phyloP scores from a whole-genome alignment of 1,140 invertebrate species.

The Drosophila seguyi region DNA sequence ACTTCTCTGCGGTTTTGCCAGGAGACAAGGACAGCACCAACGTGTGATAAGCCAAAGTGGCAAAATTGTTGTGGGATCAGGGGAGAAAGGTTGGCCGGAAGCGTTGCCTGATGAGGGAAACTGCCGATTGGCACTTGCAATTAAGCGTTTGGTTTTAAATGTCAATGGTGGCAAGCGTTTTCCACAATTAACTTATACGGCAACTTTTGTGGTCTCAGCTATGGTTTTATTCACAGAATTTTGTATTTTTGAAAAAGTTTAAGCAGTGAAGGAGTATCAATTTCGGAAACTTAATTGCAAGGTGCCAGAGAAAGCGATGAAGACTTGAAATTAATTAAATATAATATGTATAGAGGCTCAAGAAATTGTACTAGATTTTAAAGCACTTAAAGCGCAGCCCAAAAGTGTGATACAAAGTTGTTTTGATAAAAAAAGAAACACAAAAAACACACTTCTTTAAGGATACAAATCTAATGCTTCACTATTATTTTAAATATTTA shows the following conservation, averaged over 20 bases:
- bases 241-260: conserved; percentile 1
- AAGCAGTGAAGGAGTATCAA: neutral
- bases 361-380: too few relatives aligned
- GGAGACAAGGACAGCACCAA: conserved; percentile 25
- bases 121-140: conserved; percentile 73
- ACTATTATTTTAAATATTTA: neutral
- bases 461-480: too few relatives aligned
- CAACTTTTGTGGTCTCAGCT: conserved; percentile 4
- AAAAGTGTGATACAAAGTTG: neutral
- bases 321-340: neutral
- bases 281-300: neutral
- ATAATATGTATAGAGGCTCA: neutral
- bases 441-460: too few relatives aligned
- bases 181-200: conserved; percentile 32
- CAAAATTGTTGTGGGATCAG: conserved; percentile 6
- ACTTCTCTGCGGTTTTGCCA: conserved; percentile 35
- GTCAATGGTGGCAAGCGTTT: conserved; percentile 45
- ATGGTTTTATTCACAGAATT: neutral
- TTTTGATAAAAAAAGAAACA: neutral
- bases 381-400: neutral
- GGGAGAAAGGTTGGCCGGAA: neutral
- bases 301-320: too few relatives aligned
- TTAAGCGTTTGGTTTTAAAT: conserved; percentile 68
- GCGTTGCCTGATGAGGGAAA: conserved; percentile 19
- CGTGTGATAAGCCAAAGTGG: conserved; percentile 50